phyloP scores from a whole-genome alignment of 2,797 vertebrate genomes.

The Phrynocephalus forsythii region DNA sequence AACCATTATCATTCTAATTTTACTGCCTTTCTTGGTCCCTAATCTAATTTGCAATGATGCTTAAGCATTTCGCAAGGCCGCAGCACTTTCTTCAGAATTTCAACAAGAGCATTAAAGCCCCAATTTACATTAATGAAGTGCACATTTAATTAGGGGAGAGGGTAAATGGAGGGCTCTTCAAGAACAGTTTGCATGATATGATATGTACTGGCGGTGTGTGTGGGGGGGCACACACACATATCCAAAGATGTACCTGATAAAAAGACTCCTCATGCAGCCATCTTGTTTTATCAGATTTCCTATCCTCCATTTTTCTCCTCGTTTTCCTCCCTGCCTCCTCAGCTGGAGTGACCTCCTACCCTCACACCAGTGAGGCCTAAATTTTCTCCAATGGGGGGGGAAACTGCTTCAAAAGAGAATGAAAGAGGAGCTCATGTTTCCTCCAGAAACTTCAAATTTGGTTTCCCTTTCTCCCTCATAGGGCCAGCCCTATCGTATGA shows the following conservation, averaged over 20 bases:
- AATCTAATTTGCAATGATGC: conserved; percentile 99
- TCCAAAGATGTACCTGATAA: conserved; percentile 77
- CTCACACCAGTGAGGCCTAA: conserved; percentile 28
- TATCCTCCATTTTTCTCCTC: not conserved
- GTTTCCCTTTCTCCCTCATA: not conserved
- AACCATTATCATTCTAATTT: conserved; percentile 99
- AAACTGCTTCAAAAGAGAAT: too few relatives aligned
- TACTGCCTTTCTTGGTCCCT: conserved; percentile 98
- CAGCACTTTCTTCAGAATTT: conserved; percentile 99
- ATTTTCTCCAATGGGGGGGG: too few relatives aligned
- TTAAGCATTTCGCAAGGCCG: conserved; percentile 93
- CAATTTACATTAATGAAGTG: conserved; percentile 99
- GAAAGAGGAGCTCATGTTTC: too few relatives aligned
- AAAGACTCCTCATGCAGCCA: conserved; percentile 63
- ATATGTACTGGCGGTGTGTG: conserved; percentile 77
- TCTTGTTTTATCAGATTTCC: conserved; percentile 45
- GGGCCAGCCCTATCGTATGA: not conserved
- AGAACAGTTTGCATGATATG: conserved; percentile 82
- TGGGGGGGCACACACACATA: not conserved
- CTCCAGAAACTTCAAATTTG: not conserved
- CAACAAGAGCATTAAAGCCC: conserved; percentile 99
- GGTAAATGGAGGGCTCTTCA: conserved; percentile 87
- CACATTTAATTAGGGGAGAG: conserved; percentile 99
- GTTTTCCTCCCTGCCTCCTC: not conserved
- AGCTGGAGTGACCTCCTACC: conserved; percentile 13